Evolutionary conservation across 2,888 invertebrate species (phyloP), one percentile per base, ranked within the genome.

Genomic region (Panorpa germanica): DNA sequence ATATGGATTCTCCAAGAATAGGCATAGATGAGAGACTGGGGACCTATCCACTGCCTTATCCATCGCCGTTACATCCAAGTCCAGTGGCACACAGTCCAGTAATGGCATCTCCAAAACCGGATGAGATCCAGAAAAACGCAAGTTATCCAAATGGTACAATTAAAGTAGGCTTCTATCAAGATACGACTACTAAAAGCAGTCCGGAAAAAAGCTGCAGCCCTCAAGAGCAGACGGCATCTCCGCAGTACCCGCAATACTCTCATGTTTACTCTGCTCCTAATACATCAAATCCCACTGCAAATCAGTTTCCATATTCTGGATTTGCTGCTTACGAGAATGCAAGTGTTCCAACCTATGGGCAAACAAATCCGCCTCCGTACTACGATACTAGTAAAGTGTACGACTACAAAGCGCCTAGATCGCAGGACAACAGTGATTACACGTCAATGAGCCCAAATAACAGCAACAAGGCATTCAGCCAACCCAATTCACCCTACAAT

Each of bases 151-250:
- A 82, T 44, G 81, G 81, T 2, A 74, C 81, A 4, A 75, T 85
- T 4, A 64, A 83, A 40, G 83, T 82, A 19, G 85, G 85, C 4
- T 86, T 86, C 49, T 85, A 86, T 52, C 85, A 86, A 49, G 85
- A 85, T 41, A 77, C 76, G 1, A 78, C 78, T 1, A 71, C 74
- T 4, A 78, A 78, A 47, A 77, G 77, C 42, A 81, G 80, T 42
- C 81, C 81, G 0, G 81, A 82, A 40, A 82, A 81, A 46, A 80
- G 76, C 39, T 77, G 77, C 44, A 80, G 80, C 46, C 81, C 81
- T 1, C 65, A 77, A 25, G 71, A 80, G 41, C 70, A 71, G 1
- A 59, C 61, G 3, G 61, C 64, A 2, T 67, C 68, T 28, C 60
- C 65, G 1, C 68, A 65, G 29, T 63, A 61, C 44, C 60, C 61